phyloP scores from a whole-genome alignment of 2,888 invertebrate genomes.

The Fissipunctia ypsillon region DNA sequence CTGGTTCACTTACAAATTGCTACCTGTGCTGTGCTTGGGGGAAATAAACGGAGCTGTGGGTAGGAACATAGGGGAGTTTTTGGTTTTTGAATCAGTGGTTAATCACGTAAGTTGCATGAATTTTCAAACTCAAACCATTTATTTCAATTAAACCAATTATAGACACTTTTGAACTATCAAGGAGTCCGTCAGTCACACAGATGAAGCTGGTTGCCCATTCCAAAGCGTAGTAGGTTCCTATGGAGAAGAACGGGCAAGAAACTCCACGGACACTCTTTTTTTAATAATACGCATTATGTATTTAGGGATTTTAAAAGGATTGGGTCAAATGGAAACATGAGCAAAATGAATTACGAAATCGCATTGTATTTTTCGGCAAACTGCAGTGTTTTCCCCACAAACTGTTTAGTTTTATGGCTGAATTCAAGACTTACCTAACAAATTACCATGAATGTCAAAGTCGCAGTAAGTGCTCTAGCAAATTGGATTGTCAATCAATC shows the following conservation, averaged over 20 bases:
- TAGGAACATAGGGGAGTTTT: background rate
- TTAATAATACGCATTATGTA: too few species aligned
- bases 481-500: too few species aligned
- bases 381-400: background rate
- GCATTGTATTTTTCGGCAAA: background rate
- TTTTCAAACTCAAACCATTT: too few species aligned
- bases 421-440: background rate
- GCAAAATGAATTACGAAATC: background rate
- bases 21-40: slow-evolving; percentile 45
- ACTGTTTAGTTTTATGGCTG: background rate
- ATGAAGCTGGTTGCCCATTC: too few species aligned
- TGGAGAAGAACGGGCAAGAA: too few species aligned
- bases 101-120: background rate
- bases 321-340: background rate
- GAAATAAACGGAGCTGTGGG: background rate
- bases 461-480: too few species aligned
- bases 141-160: too few species aligned
- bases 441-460: background rate
- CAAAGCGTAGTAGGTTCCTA: too few species aligned
- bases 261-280: too few species aligned
- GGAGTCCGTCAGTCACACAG: too few species aligned
- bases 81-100: background rate
- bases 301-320: too few species aligned
- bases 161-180: too few species aligned
- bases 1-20: slow-evolving; percentile 53